Percentiles rank a stretch among this genome's conserved stretches.
Evolutionary conservation across 2,797 vertebrate species (phyloP).

Genomic region (Oryzias dopingdopingensis): DNA sequence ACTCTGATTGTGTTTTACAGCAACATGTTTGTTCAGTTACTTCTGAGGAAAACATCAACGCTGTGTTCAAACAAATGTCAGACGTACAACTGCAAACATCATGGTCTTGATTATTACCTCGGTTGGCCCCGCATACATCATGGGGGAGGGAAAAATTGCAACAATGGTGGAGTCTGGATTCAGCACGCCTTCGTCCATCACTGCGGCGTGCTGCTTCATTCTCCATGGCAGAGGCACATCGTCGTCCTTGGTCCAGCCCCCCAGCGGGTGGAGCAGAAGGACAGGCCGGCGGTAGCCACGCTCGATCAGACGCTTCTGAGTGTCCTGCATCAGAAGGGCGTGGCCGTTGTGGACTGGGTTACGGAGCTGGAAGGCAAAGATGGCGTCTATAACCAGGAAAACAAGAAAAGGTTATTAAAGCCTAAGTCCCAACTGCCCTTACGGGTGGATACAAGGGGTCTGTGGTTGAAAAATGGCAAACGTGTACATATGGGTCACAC

Average conservation of each 20-base stretch:
- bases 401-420: slow-evolving; percentile 10
- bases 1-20: not conserved
- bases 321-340: slow-evolving; percentile 94
- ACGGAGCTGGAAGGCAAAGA: slow-evolving; percentile 96
- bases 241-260: slow-evolving; percentile 98
- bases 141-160: slow-evolving; percentile 97
- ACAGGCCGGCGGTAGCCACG: slow-evolving; percentile 92
- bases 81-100: slow-evolving; percentile 13
- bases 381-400: slow-evolving; percentile 79
- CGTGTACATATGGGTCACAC: no score
- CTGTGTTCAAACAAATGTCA: slow-evolving; percentile 19
- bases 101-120: slow-evolving; percentile 80
- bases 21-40: slow-evolving; percentile 19
- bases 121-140: slow-evolving; percentile 98
- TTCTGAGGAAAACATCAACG: slow-evolving; percentile 24
- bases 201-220: slow-evolving; percentile 95
- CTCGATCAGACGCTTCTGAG: slow-evolving; percentile 87
- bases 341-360: slow-evolving; percentile 98
- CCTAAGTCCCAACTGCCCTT: no score
- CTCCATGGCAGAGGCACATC: slow-evolving; percentile 93
- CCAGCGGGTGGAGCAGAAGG: slow-evolving; percentile 92
- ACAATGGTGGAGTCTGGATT: slow-evolving; percentile 89
- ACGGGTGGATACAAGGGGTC: no score
- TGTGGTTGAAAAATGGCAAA: no score
- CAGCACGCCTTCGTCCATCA: slow-evolving; percentile 90